Evolutionary conservation across 2,888 invertebrate species (phyloP).

Genomic region (Polia nebulosa): DNA sequence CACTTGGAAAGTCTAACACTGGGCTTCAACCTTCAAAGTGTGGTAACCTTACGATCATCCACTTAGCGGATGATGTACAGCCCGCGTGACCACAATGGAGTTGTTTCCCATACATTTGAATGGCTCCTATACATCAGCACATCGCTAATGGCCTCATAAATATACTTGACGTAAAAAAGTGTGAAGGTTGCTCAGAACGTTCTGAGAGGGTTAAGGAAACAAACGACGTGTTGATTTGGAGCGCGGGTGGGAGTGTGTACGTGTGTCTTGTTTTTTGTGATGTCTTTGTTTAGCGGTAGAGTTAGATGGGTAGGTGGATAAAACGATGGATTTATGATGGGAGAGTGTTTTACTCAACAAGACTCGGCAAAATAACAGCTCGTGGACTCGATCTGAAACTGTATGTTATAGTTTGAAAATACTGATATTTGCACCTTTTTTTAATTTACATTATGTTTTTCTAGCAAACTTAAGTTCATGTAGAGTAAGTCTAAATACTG

Average conservation of each 20-base stretch:
- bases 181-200: conserved; percentile 20
- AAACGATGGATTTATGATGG: background rate
- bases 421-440: background rate
- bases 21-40: conserved; percentile 8
- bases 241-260: background rate
- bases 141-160: conserved; percentile 52
- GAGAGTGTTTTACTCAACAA: background rate
- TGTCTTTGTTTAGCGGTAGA: background rate
- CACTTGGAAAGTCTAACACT: conserved; percentile 17
- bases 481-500: background rate
- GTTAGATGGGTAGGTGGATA: background rate
- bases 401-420: background rate
- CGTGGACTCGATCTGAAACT: background rate
- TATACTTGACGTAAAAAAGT: conserved; percentile 48
- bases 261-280: background rate
- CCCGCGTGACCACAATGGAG: conserved; percentile 41
- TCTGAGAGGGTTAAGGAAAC: conserved; percentile 31
- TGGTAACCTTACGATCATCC: conserved; percentile 12
- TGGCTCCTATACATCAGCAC: conserved; percentile 52
- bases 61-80: conserved; percentile 48
- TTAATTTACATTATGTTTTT: too few species aligned
- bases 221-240: conserved; percentile 33
- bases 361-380: background rate
- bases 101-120: conserved; percentile 41
- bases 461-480: background rate